Conservation (phyloP, 2,888 invertebrate species). For the Caenorhabditis sp. region DNA sequence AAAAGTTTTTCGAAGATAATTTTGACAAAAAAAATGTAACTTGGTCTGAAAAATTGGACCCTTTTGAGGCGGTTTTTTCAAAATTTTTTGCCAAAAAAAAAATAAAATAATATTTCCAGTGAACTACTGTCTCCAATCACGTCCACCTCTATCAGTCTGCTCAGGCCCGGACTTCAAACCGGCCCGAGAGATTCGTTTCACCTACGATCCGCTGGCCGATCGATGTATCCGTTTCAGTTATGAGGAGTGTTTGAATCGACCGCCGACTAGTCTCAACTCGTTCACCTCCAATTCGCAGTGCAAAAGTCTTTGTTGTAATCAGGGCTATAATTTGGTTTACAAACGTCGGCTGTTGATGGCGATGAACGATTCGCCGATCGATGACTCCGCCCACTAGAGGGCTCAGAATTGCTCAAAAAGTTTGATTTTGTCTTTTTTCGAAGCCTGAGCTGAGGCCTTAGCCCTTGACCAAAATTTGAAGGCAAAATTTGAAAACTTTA, state of each 20-base stretch:
- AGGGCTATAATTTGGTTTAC: conserved; percentile 51
- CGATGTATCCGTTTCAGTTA: conserved; percentile 46
- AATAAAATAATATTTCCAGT: conserved; percentile 19
- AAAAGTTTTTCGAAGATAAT: no score
- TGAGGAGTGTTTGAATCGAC: conserved; percentile 34
- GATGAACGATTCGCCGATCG: conserved; percentile 41
- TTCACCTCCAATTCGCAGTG: conserved; percentile 48
- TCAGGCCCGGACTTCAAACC: conserved; percentile 38
- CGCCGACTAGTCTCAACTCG: conserved; percentile 34
- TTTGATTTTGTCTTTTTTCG: no score
- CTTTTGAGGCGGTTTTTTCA: no score
- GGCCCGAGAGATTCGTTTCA: conserved; percentile 46
- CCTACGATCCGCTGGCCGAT: conserved; percentile 49
- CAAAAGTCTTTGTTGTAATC: conserved; percentile 48
- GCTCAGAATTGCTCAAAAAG: conserved; percentile 8
- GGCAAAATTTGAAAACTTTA: no score
- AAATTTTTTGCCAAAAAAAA: not conserved
- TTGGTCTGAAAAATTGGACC: no score
- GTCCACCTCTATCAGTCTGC: conserved; percentile 47
- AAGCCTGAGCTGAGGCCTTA: no score
- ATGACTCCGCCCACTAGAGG: no score
- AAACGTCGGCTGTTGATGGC: conserved; percentile 41
- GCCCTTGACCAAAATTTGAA: no score
- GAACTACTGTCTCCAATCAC: conserved; percentile 45
- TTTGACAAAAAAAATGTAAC: no score